A percentile compares a stretch with the other conserved stretches of the same genome.
Evolutionary conservation across 2,113 vertebrate species (phyloP).

Genomic region (Hypocryptadius cinnamomeus): DNA sequence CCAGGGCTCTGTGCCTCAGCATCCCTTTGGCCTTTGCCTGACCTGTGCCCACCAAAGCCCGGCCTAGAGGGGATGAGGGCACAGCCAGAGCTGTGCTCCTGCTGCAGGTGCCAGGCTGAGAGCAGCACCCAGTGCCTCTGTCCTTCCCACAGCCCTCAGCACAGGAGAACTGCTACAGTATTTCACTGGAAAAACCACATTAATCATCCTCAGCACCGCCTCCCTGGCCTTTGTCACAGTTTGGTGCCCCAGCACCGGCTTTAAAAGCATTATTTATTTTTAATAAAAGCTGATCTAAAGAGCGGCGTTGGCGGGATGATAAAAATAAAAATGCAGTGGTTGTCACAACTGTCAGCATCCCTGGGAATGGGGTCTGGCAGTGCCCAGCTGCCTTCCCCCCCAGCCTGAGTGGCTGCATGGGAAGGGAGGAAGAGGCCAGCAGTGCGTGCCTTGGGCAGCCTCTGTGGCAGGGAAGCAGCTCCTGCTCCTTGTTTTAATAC

Average conservation of each 20-base stretch:
- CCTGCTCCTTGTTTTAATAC: neutral
- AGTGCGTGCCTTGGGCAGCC: neutral
- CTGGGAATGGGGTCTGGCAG: neutral
- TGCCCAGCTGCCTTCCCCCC: neutral
- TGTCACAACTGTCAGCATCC: neutral
- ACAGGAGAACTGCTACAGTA: neutral
- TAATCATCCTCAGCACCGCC: neutral
- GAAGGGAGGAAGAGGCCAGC: neutral
- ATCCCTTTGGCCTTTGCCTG: neutral
- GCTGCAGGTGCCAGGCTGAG: neutral
- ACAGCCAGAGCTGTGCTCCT: neutral
- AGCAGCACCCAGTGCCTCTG: fast-evolving
- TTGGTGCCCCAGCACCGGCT: neutral
- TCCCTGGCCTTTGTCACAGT: constrained; percentile 11
- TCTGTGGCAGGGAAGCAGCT: neutral
- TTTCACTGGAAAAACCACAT: neutral
- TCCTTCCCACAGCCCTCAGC: neutral
- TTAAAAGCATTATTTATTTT: constrained; percentile 36
- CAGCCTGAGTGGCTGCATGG: neutral
- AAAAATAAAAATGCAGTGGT: constrained; percentile 10
- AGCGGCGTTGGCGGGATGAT: neutral
- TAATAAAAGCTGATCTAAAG: constrained; percentile 32
- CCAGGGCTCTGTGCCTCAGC: neutral
- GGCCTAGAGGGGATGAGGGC: neutral
- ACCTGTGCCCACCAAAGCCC: neutral